Evolutionary conservation across 2,888 invertebrate species (phyloP).

Genomic region (Cerceris rybyensis): DNA sequence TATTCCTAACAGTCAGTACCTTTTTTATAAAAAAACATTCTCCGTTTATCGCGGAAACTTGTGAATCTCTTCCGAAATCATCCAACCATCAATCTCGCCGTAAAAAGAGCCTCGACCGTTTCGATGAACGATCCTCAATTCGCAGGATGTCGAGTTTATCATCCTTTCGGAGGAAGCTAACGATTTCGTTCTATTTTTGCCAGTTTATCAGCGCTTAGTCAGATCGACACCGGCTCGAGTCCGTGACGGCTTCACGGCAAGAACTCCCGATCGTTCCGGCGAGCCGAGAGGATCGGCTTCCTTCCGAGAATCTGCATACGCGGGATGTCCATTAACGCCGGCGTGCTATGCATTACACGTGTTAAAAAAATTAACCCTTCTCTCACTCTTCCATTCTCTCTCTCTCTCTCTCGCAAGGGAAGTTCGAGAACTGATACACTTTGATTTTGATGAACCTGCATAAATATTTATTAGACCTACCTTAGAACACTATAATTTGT

Average conservation of each 20-base stretch:
- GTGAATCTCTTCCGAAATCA: too few relatives aligned
- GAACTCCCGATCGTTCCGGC: conserved; percentile 47
- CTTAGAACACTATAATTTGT: too few relatives aligned
- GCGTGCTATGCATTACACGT: conserved; percentile 73
- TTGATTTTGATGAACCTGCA: too few relatives aligned
- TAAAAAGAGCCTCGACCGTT: too few relatives aligned
- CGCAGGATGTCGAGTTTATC: neutral
- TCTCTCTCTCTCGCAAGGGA: too few relatives aligned
- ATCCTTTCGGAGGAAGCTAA: conserved; percentile 9
- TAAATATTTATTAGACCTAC: too few relatives aligned
- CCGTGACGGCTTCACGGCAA: conserved; percentile 47
- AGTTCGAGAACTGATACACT: too few relatives aligned
- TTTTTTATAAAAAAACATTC: too few relatives aligned
- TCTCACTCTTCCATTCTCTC: neutral
- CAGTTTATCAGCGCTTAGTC: conserved; percentile 59
- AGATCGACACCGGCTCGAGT: conserved; percentile 51
- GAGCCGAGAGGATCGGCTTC: conserved; percentile 42
- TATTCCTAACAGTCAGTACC: too few relatives aligned
- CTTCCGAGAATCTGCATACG: conserved; percentile 71
- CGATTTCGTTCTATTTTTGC: conserved; percentile 40
- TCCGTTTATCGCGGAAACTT: too few relatives aligned
- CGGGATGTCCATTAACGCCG: conserved; percentile 74
- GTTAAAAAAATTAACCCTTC: conserved; percentile 74
- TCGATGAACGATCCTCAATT: neutral
- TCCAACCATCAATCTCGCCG: too few relatives aligned